A percentile compares a stretch with the other conserved stretches of the same genome.
These are phyloP conservation scores for Gonioctena quinquepunctata DNA, from an alignment of 1,140 invertebrate species.

Conservation along the genomic window DNA sequence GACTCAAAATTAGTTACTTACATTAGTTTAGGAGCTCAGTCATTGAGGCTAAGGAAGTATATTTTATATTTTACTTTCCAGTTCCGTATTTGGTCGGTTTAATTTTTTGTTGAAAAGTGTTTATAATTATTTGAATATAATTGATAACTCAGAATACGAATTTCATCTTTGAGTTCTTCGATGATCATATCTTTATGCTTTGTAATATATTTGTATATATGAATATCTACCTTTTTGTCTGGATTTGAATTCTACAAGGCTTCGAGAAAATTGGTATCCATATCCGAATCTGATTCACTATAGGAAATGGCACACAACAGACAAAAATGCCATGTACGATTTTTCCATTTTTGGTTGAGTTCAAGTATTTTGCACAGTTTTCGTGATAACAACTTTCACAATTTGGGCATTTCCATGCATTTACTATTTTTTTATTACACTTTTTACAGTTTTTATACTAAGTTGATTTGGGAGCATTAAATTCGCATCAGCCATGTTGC, in stretches of 20 bases:
- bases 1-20: no score
- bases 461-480: background rate
- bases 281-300: background rate
- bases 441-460: no score
- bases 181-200: background rate
- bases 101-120: no score
- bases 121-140: no score
- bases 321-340: background rate
- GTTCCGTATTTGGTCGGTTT: no score
- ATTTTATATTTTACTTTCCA: no score
- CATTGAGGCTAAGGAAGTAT: no score
- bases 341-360: background rate
- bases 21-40: no score
- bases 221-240: background rate
- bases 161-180: background rate
- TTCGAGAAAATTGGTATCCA: background rate
- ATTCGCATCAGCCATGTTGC: no score
- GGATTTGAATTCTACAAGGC: background rate
- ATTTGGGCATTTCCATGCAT: background rate
- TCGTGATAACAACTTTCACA: background rate
- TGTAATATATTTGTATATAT: background rate
- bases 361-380: background rate
- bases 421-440: background rate
- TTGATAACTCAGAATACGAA: background rate
- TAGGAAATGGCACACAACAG: background rate